Conservation (phyloP, 1,140 invertebrate genomes). For the Dolichoris vasculosae region DNA sequence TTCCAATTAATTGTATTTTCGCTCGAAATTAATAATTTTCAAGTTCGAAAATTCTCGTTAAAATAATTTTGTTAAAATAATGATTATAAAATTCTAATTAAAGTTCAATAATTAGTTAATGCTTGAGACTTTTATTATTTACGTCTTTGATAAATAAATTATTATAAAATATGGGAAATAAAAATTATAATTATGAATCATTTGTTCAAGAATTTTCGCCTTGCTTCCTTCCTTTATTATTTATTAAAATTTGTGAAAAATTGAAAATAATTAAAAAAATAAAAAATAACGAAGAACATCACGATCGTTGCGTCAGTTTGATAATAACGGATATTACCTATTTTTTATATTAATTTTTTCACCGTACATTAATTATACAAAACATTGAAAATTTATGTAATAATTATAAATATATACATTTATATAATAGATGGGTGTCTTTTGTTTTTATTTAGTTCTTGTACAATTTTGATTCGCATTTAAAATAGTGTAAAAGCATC, state of each 20-base stretch:
- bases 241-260: no score
- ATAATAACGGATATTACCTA: constrained; percentile 31
- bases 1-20: background rate
- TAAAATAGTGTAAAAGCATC: constrained; percentile 43
- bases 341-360: constrained; percentile 3
- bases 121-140: no score
- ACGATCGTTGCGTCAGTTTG: no score
- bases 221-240: no score
- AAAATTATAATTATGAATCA: no score
- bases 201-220: no score
- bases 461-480: constrained; percentile 28
- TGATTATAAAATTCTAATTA: no score
- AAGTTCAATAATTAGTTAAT: no score
- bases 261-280: no score
- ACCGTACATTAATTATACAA: constrained; percentile 22
- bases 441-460: constrained; percentile 21
- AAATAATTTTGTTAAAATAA: background rate
- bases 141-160: no score
- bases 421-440: background rate
- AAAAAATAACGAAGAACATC: no score
- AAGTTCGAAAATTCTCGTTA: background rate
- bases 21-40: background rate
- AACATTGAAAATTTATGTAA: constrained; percentile 34
- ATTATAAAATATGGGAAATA: no score
- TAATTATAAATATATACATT: constrained; percentile 8